A percentile compares a stretch with the other conserved stretches of the same genome.
Conservation (phyloP, 53 echinoderm and acorn worm genomes). For the Henricia sp. region DNA sequence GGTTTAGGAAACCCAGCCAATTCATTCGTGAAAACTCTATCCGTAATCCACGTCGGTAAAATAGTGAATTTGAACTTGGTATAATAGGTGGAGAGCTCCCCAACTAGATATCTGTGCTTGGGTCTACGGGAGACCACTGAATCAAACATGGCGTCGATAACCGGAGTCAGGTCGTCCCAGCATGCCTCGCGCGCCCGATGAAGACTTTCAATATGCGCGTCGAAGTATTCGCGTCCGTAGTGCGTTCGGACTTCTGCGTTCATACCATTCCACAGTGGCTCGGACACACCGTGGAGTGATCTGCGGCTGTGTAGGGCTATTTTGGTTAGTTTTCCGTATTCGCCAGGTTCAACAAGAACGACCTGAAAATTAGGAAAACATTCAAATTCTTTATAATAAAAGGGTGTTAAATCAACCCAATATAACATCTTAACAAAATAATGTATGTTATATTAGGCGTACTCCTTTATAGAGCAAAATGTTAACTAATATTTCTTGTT, state of each 20-base stretch:
- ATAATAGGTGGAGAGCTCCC: slow-evolving; percentile 49
- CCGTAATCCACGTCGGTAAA: slow-evolving; percentile 64
- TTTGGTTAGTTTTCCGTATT: slow-evolving; percentile 57
- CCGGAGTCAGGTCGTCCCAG: slow-evolving; percentile 56
- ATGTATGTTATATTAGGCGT: too few relatives aligned
- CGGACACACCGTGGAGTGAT: not conserved
- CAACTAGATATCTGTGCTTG: slow-evolving; percentile 59
- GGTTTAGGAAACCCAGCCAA: slow-evolving; percentile 17
- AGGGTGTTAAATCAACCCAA: too few relatives aligned
- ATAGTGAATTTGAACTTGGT: slow-evolving; percentile 3
- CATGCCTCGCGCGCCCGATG: slow-evolving; percentile 38
- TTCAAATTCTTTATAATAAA: too few relatives aligned
- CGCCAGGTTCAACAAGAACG: slow-evolving; percentile 60
- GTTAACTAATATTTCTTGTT: too few relatives aligned
- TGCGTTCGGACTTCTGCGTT: slow-evolving; percentile 5
- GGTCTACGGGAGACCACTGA: slow-evolving; percentile 48
- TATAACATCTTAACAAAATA: too few relatives aligned
- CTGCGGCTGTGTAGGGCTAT: slow-evolving; percentile 31
- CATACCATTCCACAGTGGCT: slow-evolving; percentile 51
- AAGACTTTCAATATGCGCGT: not conserved
- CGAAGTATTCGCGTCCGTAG: slow-evolving; percentile 67
- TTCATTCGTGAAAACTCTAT: slow-evolving; percentile 5
- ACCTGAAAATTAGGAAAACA: slow-evolving; percentile 27
- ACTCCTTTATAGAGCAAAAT: too few relatives aligned
- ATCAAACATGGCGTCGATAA: slow-evolving; percentile 66